phyloP scores from a whole-genome alignment of 2,113 vertebrate genomes.

The Naja naja region DNA sequence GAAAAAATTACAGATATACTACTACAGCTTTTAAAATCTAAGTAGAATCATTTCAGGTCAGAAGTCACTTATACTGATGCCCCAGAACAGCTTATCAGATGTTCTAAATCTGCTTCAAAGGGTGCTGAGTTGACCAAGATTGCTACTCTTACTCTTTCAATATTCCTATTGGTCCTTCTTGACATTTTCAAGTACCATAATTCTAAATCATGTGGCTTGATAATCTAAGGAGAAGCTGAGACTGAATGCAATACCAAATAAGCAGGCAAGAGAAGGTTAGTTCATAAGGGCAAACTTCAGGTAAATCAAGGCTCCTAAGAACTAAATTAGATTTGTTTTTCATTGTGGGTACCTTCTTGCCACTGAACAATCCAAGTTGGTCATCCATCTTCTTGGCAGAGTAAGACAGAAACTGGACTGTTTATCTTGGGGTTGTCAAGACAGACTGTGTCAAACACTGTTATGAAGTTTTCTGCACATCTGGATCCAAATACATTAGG shows the following conservation, averaged over 20 bases:
- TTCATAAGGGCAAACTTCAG: conserved; percentile 66
- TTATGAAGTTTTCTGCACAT: conserved; percentile 38
- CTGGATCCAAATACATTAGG: conserved; percentile 26
- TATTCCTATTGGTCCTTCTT: conserved; percentile 68
- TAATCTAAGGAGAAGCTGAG: conserved; percentile 33
- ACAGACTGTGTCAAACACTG: conserved; percentile 21
- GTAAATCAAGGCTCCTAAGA: conserved; percentile 55
- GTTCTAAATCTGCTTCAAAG: conserved; percentile 59
- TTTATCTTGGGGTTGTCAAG: conserved; percentile 16
- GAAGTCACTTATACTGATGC: not conserved
- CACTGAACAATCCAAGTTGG: conserved; percentile 49
- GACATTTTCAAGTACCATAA: conserved; percentile 72
- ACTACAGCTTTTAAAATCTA: not conserved
- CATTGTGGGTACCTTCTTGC: conserved; percentile 49
- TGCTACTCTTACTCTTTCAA: conserved; percentile 47
- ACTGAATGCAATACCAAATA: conserved; percentile 62
- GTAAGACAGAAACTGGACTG: conserved; percentile 3
- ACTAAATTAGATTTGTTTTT: conserved; percentile 56
- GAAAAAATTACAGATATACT: not conserved
- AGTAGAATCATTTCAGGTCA: conserved; percentile 35
- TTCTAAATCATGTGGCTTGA: conserved; percentile 68
- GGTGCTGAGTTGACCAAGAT: conserved; percentile 62
- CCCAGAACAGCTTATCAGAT: conserved; percentile 48
- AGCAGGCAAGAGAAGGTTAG: conserved; percentile 61
- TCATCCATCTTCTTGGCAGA: conserved; percentile 35